A percentile compares a stretch with the other conserved stretches of the same genome.
These are phyloP conservation scores for Bufo gargarizans DNA, from an alignment of 2,113 vertebrate species.

Conservation along the genomic window DNA sequence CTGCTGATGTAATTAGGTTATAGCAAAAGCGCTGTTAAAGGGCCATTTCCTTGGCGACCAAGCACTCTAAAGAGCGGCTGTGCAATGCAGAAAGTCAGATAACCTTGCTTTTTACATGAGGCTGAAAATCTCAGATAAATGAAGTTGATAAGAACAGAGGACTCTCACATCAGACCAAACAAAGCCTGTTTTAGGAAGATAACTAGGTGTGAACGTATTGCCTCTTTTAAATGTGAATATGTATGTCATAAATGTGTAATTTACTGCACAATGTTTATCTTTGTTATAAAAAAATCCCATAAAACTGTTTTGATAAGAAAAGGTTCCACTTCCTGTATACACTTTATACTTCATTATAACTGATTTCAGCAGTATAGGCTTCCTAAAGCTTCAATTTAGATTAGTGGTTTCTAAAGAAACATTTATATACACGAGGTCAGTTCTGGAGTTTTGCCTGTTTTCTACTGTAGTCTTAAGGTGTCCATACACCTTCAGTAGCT, in stretches of 20 bases:
- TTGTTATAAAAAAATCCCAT: background rate
- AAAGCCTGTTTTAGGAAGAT: conserved; percentile 6
- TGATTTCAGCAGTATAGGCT: background rate
- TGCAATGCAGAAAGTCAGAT: background rate
- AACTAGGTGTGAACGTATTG: background rate
- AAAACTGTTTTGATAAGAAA: background rate
- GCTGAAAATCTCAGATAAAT: background rate
- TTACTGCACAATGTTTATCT: background rate
- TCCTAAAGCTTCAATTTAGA: background rate
- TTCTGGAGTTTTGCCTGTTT: too few relatives aligned
- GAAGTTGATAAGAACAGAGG: background rate
- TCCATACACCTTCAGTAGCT: too few relatives aligned
- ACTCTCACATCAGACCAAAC: background rate
- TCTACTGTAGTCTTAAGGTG: too few relatives aligned
- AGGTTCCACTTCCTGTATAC: background rate
- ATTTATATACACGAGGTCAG: too few relatives aligned
- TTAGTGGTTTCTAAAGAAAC: background rate
- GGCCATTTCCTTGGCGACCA: background rate
- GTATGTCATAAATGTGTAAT: background rate
- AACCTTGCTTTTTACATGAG: conserved; percentile 14
- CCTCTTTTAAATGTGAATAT: background rate
- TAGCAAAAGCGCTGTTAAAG: background rate
- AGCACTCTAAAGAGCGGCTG: conserved; percentile 4
- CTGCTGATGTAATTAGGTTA: conserved; percentile 25
- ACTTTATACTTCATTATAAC: background rate